Evolutionary conservation across 2,113 vertebrate species (phyloP).

Genomic region (Apteryx mantelli): DNA sequence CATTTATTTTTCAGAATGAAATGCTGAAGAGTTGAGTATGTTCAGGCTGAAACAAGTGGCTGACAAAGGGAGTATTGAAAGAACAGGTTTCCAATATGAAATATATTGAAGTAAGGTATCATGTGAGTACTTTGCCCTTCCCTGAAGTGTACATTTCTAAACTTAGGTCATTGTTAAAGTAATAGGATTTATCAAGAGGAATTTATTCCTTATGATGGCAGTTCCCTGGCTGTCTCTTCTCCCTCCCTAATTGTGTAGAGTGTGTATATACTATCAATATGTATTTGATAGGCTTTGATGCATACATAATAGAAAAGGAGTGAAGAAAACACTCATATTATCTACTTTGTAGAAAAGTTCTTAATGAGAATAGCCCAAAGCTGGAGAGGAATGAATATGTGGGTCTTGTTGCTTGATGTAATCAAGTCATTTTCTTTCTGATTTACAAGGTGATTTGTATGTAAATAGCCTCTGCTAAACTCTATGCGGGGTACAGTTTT

Average conservation of each 20-base stretch:
- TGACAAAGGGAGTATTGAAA: slow-evolving; percentile 8
- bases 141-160: neutral
- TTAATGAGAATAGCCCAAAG: neutral
- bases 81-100: neutral
- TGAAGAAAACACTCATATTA: neutral
- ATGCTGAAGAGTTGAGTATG: neutral
- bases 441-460: neutral
- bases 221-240: neutral
- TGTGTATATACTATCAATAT: neutral
- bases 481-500: neutral
- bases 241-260: neutral
- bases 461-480: neutral
- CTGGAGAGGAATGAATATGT: neutral
- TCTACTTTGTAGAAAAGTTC: neutral
- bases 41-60: neutral
- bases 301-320: neutral
- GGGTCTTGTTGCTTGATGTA: neutral
- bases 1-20: slow-evolving; percentile 15
- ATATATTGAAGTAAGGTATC: neutral
- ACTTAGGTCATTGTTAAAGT: neutral
- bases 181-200: neutral
- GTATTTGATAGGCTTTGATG: neutral
- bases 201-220: neutral
- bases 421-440: neutral
- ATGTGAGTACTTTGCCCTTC: neutral